Percentiles rank a stretch among this genome's conserved stretches.
Evolutionary conservation across 2,888 invertebrate species (phyloP).

Genomic region (Odontothrips loti): DNA sequence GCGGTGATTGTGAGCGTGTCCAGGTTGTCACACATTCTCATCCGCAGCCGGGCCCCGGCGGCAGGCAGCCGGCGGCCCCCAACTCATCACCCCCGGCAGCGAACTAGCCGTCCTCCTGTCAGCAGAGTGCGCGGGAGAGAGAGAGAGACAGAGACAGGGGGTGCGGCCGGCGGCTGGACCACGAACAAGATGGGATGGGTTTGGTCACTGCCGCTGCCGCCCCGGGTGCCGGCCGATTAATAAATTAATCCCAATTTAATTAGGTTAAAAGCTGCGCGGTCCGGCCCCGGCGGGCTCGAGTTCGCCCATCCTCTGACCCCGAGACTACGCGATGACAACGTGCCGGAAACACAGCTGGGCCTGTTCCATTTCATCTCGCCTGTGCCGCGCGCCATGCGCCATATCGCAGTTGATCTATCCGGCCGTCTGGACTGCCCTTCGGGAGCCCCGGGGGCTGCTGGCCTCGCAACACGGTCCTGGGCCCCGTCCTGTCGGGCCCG

Average conservation of each 20-base stretch:
- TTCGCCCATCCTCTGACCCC: background rate
- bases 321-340: background rate
- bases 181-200: background rate
- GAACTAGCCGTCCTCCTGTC: background rate
- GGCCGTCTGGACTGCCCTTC: too few species aligned
- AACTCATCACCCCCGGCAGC: background rate
- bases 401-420: too few species aligned
- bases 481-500: too few species aligned
- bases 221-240: background rate
- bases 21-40: background rate
- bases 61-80: too few species aligned
- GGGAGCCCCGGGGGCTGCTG: background rate
- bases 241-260: conserved; percentile 9
- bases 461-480: background rate
- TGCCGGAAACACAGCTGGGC: too few species aligned
- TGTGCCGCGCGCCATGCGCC: too few species aligned
- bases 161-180: background rate
- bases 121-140: too few species aligned
- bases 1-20: background rate
- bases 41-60: background rate
- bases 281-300: background rate
- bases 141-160: too few species aligned
- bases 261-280: background rate
- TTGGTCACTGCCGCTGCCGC: background rate
- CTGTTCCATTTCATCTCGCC: too few species aligned